Conservation (phyloP, 2,797 vertebrate species). For the Aselliscus stoliczkanus region DNA sequence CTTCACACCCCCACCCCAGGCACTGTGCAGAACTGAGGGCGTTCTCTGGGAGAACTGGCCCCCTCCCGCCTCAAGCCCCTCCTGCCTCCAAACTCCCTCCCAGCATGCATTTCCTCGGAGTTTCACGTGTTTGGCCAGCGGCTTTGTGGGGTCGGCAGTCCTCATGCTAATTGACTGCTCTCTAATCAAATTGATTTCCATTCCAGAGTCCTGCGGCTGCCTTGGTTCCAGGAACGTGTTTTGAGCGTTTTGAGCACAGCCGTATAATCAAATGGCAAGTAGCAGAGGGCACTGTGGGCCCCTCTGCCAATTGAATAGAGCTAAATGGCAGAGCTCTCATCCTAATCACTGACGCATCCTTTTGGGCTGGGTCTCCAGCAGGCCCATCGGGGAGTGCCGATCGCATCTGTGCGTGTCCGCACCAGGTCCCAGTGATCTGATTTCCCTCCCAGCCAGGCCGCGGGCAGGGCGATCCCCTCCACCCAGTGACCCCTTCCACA, state of each 20-base stretch:
- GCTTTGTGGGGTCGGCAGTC: not conserved
- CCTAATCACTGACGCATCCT: constrained; percentile 63
- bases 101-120: not conserved
- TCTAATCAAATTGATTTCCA: constrained; percentile 79
- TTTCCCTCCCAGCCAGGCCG: not conserved
- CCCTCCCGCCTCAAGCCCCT: not conserved
- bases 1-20: too few species aligned
- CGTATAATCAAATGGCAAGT: constrained; percentile 66
- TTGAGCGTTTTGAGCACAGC: constrained; percentile 64
- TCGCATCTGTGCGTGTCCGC: not conserved
- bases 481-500: not conserved
- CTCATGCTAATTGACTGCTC: constrained; percentile 65
- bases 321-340: constrained; percentile 72
- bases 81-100: rapidly evolving
- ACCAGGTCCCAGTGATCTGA: not conserved
- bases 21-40: rapidly evolving
- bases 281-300: constrained; percentile 61
- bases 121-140: not conserved
- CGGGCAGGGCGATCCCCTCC: not conserved
- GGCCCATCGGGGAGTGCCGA: too few species aligned
- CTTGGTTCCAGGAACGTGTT: constrained; percentile 77
- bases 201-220: constrained; percentile 70
- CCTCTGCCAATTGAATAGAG: constrained; percentile 61
- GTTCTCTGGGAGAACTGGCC: not conserved
- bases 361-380: not conserved